These are phyloP conservation scores for Platycheirus albimanus DNA, from an alignment of 2,888 invertebrate genomes.

Conservation along the genomic window DNA sequence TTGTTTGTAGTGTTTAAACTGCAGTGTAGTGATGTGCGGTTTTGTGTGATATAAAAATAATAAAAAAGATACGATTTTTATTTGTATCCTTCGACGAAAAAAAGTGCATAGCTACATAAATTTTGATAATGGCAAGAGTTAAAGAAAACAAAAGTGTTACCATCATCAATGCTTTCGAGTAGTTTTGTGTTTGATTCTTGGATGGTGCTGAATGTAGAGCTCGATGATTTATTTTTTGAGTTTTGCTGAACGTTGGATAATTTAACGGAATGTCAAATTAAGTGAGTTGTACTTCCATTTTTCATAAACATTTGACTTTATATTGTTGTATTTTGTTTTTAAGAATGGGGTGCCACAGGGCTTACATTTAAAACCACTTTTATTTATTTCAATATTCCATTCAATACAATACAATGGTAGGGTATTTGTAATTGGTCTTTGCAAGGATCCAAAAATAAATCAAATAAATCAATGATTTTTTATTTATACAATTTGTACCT, in stretches of 20 bases:
- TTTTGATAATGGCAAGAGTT: constrained; percentile 59
- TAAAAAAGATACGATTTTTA: background rate
- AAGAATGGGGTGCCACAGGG: too few relatives aligned
- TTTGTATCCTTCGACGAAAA: background rate
- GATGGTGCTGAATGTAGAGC: background rate
- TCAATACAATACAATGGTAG: too few relatives aligned
- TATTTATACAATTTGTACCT: too few relatives aligned
- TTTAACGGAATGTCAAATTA: background rate
- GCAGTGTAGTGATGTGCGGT: constrained; percentile 20
- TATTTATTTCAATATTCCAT: too few relatives aligned
- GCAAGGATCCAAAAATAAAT: too few relatives aligned
- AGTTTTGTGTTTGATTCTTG: background rate
- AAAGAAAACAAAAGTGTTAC: constrained; percentile 26
- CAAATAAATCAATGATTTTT: too few relatives aligned
- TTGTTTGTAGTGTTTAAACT: constrained; percentile 13
- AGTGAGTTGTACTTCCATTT: background rate
- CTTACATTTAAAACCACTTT: too few relatives aligned
- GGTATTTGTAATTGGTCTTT: too few relatives aligned
- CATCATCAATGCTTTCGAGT: background rate
- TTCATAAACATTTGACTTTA: too few relatives aligned
- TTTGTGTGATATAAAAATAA: background rate
- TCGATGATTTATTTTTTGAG: background rate
- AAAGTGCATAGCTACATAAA: constrained; percentile 28
- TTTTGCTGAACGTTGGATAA: background rate
- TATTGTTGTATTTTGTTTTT: too few relatives aligned